phyloP scores from a whole-genome alignment of 2,797 vertebrate species.

The Brotula barbata region DNA sequence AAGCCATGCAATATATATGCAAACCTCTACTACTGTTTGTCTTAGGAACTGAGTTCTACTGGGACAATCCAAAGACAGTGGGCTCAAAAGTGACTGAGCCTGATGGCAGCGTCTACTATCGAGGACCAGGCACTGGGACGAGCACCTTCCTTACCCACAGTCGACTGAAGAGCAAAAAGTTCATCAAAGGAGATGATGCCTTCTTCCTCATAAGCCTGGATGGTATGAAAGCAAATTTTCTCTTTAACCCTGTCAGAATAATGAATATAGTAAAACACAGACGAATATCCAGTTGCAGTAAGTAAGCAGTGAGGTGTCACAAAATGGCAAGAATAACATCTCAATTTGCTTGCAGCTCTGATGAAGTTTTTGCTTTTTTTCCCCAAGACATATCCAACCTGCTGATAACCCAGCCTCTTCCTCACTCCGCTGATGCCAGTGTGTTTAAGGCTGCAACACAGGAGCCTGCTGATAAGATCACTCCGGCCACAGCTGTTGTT shows the following conservation, averaged over 20 bases:
- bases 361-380: conserved; percentile 2
- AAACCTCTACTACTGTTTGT: conserved; percentile 1
- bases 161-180: conserved; percentile 81
- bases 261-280: no score
- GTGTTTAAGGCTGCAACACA: conserved; percentile 63
- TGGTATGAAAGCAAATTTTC: conserved; percentile 77
- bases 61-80: conserved; percentile 86
- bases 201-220: conserved; percentile 86
- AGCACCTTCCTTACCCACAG: conserved; percentile 78
- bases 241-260: no score
- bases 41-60: conserved; percentile 67
- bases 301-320: no score
- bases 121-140: conserved; percentile 74
- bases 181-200: conserved; percentile 84
- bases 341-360: no score
- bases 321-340: no score
- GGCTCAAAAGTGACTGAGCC: conserved; percentile 68
- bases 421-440: conserved; percentile 52
- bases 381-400: conserved; percentile 82
- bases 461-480: background rate
- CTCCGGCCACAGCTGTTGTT: conserved; percentile 62
- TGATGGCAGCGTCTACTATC: conserved; percentile 81
- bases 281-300: no score
- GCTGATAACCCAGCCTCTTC: conserved; percentile 57
- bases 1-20: no score